Evolutionary conservation across 2,113 vertebrate species (phyloP).

Genomic region (Ramphastos sulfuratus): DNA sequence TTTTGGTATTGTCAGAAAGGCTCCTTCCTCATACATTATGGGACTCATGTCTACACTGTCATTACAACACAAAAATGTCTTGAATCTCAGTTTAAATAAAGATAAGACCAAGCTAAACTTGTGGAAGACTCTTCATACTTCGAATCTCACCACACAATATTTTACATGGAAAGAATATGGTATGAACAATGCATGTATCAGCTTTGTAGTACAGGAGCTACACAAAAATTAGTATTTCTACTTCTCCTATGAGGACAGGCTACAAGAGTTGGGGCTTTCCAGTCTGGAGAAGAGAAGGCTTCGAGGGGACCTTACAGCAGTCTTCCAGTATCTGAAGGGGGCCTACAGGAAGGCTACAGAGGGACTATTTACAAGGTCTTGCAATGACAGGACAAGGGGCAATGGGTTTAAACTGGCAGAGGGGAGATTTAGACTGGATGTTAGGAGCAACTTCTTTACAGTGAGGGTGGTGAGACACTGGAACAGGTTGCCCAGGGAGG

Average conservation of each 20-base stretch:
- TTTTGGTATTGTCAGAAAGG: not conserved
- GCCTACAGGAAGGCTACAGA: too few relatives aligned
- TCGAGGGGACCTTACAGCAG: too few relatives aligned
- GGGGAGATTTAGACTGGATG: too few relatives aligned
- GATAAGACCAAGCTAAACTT: not conserved
- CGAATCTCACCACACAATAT: not conserved
- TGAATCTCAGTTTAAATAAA: not conserved
- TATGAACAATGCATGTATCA: not conserved
- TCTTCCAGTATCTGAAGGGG: too few relatives aligned
- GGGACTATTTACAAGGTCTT: too few relatives aligned
- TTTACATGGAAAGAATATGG: not conserved
- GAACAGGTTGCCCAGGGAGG: too few relatives aligned
- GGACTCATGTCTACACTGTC: not conserved
- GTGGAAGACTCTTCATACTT: not conserved
- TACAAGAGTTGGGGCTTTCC: too few relatives aligned
- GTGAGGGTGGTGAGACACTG: too few relatives aligned
- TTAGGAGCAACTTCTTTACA: too few relatives aligned
- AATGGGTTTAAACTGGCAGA: too few relatives aligned
- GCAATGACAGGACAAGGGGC: too few relatives aligned
- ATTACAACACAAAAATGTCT: not conserved
- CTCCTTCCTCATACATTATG: not conserved
- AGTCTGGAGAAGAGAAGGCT: too few relatives aligned
- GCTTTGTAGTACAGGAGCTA: not conserved
- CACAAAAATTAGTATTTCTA: not conserved
- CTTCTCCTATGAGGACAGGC: not conserved